A percentile compares a stretch with the other conserved stretches of the same genome.
phyloP scores from a whole-genome alignment of 2,113 vertebrate genomes.

The Gavialis gangeticus region DNA sequence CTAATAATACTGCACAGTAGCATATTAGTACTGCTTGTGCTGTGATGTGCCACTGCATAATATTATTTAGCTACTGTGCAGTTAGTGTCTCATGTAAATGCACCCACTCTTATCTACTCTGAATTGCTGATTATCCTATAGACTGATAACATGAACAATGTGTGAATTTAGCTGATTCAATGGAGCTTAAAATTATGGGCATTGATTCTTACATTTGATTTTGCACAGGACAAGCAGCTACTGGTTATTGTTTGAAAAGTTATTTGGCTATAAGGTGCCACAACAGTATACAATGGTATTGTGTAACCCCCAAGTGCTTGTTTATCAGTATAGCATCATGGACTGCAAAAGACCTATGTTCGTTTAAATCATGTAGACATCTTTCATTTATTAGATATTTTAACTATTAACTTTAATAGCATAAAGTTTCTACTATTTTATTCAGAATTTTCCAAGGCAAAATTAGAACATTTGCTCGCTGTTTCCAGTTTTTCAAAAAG shows the following conservation, averaged over 20 bases:
- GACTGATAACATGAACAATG: background rate
- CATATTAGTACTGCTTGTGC: too few species aligned
- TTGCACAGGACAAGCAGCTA: background rate
- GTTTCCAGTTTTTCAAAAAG: background rate
- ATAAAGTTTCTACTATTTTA: background rate
- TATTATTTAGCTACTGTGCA: too few species aligned
- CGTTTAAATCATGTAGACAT: background rate
- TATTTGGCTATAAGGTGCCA: background rate
- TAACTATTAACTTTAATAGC: background rate
- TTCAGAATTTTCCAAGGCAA: background rate
- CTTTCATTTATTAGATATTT: background rate
- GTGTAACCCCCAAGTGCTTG: background rate
- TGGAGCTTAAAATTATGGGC: background rate
- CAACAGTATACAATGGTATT: background rate
- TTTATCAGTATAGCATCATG: background rate
- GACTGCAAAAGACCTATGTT: background rate
- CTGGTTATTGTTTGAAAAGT: background rate
- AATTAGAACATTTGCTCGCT: background rate
- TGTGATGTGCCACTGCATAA: too few species aligned
- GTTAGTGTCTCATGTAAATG: too few species aligned
- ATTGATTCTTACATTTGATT: background rate
- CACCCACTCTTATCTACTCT: background rate
- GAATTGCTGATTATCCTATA: background rate
- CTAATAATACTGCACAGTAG: too few species aligned
- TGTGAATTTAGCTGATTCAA: background rate